phyloP scores from a whole-genome alignment of 2,113 vertebrate species.

The Nycticorax nycticorax region DNA sequence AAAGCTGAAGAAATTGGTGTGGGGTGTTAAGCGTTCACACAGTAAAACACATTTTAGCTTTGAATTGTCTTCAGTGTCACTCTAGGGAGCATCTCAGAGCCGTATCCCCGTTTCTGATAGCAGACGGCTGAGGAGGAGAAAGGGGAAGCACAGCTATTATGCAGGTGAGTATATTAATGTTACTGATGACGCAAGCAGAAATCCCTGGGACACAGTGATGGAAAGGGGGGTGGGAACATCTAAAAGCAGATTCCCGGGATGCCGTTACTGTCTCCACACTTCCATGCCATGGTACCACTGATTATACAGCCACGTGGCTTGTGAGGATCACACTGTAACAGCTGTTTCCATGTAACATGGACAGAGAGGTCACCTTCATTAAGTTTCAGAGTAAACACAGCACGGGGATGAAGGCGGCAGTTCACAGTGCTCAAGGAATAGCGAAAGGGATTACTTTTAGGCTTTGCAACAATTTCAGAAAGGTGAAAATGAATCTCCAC shows the following conservation, averaged over 20 bases:
- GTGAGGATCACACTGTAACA: background rate
- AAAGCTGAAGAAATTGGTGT: background rate
- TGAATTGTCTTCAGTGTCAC: background rate
- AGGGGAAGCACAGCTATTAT: rapidly evolving
- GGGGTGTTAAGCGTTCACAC: background rate
- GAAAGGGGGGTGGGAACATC: background rate
- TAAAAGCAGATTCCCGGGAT: background rate
- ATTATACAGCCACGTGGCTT: background rate
- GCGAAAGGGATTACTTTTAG: background rate
- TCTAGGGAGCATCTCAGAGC: background rate
- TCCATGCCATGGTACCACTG: background rate
- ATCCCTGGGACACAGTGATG: background rate
- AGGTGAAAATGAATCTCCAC: background rate
- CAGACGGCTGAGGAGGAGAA: background rate
- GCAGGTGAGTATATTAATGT: background rate
- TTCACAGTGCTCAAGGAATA: background rate
- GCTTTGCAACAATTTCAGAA: background rate
- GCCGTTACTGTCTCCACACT: background rate
- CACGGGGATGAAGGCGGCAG: rapidly evolving
- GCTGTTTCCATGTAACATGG: background rate
- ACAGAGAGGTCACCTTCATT: background rate
- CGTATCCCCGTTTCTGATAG: background rate
- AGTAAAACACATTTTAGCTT: background rate
- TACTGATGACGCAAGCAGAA: background rate
- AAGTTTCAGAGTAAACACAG: background rate